A percentile compares a stretch with the other conserved stretches of the same genome.
Conservation (phyloP, 1,140 invertebrate species). For the Leucophenga varia region DNA sequence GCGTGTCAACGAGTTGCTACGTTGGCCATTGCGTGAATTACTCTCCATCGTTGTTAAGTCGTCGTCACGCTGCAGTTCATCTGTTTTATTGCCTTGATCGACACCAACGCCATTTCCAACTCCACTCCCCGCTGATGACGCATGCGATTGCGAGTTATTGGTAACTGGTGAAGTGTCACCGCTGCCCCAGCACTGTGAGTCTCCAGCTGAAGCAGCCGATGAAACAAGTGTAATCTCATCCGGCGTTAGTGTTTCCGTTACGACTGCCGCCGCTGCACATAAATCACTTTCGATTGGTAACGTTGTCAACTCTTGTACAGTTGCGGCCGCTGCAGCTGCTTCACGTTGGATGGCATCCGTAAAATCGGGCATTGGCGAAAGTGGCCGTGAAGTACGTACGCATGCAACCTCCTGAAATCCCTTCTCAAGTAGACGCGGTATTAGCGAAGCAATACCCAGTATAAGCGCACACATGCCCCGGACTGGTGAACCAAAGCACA, state of each 20-base stretch:
- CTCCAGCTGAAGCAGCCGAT: slow-evolving; percentile 38
- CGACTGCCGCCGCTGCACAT: slow-evolving; percentile 41
- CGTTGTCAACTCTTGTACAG: slow-evolving; percentile 7
- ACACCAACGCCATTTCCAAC: slow-evolving; percentile 28
- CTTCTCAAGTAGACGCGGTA: slow-evolving; percentile 86
- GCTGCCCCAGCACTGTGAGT: slow-evolving; percentile 27
- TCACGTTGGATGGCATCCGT: slow-evolving; percentile 41
- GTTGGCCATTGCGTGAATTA: slow-evolving; percentile 45
- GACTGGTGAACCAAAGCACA: slow-evolving; percentile 93
- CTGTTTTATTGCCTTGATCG: slow-evolving; percentile 18
- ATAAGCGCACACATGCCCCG: slow-evolving; percentile 84
- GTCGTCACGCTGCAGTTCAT: slow-evolving; percentile 12
- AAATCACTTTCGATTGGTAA: slow-evolving; percentile 27
- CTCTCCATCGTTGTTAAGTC: slow-evolving; percentile 23
- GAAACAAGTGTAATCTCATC: slow-evolving; percentile 38
- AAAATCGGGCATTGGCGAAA: slow-evolving; percentile 76
- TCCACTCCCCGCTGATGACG: background rate
- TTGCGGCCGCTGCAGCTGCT: slow-evolving; percentile 33
- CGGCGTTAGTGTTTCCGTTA: slow-evolving; percentile 10
- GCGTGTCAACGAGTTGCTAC: slow-evolving; percentile 60
- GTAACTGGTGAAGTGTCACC: slow-evolving; percentile 38
- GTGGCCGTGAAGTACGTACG: slow-evolving; percentile 73
- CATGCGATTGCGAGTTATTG: slow-evolving; percentile 38
- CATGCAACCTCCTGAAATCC: slow-evolving; percentile 81
- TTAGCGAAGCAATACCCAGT: slow-evolving; percentile 84